A percentile compares a stretch with the other conserved stretches of the same genome.
phyloP scores from a whole-genome alignment of 2,888 invertebrate species.

The Yponomeuta sedellus region DNA sequence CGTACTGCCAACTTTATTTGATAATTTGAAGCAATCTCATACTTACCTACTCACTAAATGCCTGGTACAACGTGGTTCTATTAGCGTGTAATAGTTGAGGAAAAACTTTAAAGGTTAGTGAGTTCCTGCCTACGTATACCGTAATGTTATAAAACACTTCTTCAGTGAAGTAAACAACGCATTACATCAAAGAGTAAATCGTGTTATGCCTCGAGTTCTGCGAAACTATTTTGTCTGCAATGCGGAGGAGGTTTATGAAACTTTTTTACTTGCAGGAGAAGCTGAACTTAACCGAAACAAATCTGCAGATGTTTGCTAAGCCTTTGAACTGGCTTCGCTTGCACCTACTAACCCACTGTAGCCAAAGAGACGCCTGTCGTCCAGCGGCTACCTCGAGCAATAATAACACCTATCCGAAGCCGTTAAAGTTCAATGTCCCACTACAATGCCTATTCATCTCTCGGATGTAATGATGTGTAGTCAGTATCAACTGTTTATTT shows the following conservation, averaged over 20 bases:
- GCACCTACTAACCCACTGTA: constrained; percentile 68
- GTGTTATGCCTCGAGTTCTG: too few relatives aligned
- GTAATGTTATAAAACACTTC: too few relatives aligned
- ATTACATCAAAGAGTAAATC: too few relatives aligned
- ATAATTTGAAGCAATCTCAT: not conserved
- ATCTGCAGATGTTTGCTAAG: constrained; percentile 60
- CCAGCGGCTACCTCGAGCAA: constrained; percentile 29
- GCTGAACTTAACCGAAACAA: constrained; percentile 53
- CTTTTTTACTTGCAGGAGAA: constrained; percentile 32
- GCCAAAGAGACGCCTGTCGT: constrained; percentile 39
- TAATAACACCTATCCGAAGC: constrained; percentile 40
- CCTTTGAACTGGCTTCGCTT: constrained; percentile 64
- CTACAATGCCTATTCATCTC: constrained; percentile 52
- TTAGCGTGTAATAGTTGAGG: too few relatives aligned
- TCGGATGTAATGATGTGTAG: constrained; percentile 70
- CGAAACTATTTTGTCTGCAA: too few relatives aligned
- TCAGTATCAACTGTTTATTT: constrained; percentile 73
- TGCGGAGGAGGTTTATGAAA: too few relatives aligned
- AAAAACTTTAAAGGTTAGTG: too few relatives aligned
- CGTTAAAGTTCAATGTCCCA: constrained; percentile 51
- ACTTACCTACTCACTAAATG: not conserved
- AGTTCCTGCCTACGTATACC: too few relatives aligned
- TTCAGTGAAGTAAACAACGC: too few relatives aligned
- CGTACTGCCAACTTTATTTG: not conserved
- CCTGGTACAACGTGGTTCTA: not conserved